A percentile compares a stretch with the other conserved stretches of the same genome.
Conservation (phyloP, 1,140 invertebrate species). For the Anthonomus grandis region DNA sequence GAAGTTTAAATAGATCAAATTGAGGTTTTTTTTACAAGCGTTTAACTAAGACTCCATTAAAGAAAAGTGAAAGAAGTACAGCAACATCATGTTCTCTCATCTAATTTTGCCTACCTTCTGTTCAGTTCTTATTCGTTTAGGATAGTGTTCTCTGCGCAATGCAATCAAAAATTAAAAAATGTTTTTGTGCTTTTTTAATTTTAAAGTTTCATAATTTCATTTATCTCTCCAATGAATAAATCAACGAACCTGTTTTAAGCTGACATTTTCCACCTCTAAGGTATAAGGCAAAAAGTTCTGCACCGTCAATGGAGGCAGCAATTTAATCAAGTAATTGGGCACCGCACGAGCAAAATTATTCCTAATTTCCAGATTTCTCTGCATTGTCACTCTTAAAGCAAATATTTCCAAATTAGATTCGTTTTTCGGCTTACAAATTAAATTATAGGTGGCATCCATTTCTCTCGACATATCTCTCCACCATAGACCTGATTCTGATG, state of each 20-base stretch:
- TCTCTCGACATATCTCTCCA: slow-evolving; percentile 75
- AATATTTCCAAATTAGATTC: slow-evolving; percentile 57
- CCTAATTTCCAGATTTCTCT: slow-evolving; percentile 40
- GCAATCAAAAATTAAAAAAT: background rate
- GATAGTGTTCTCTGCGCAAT: too few species aligned
- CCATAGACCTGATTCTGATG: slow-evolving; percentile 68
- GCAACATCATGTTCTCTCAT: too few species aligned
- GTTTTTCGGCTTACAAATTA: slow-evolving; percentile 61
- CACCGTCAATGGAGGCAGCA: slow-evolving; percentile 69
- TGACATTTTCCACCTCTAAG: slow-evolving; percentile 54
- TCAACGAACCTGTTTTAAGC: slow-evolving; percentile 33
- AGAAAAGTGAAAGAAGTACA: too few species aligned
- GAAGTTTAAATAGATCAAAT: background rate
- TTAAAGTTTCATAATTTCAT: background rate
- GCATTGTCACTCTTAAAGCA: slow-evolving; percentile 57
- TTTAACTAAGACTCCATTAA: too few species aligned
- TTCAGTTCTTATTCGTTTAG: too few species aligned
- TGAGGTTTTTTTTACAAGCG: too few species aligned
- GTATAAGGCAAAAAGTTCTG: slow-evolving; percentile 75
- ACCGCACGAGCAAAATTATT: slow-evolving; percentile 53
- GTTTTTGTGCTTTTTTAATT: too few species aligned
- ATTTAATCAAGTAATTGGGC: slow-evolving; percentile 69
- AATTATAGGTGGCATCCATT: slow-evolving; percentile 57
- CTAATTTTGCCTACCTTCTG: too few species aligned
- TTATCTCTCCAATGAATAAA: background rate